Evolutionary conservation across 2,888 invertebrate genomes (phyloP).

Genomic region (Crossocerus cetratus): DNA sequence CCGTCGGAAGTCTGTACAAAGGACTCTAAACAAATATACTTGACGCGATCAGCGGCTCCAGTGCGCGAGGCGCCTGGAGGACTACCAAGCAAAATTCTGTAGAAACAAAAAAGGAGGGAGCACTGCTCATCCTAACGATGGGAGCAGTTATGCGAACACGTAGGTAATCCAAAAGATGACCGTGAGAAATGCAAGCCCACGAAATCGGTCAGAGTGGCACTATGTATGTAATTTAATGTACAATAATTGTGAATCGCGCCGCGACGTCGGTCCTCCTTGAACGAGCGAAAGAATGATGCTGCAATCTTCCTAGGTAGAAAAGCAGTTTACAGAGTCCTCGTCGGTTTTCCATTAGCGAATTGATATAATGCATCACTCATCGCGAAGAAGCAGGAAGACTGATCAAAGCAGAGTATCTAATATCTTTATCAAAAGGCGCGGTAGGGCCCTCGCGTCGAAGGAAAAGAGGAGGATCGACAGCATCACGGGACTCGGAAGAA

Average conservation of each 20-base stretch:
- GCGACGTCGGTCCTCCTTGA: constrained; percentile 25
- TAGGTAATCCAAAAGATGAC: background rate
- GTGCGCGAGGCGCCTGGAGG: constrained; percentile 35
- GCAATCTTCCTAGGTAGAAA: too few relatives aligned
- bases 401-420: background rate
- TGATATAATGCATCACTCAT: too few relatives aligned
- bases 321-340: too few relatives aligned
- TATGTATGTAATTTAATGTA: constrained; percentile 56
- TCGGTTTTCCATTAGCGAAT: too few relatives aligned
- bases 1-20: constrained; percentile 50
- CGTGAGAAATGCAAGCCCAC: constrained; percentile 14
- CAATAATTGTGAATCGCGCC: constrained; percentile 37
- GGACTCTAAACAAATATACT: constrained; percentile 61
- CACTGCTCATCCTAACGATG: background rate
- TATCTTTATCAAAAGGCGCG: background rate
- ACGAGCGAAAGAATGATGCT: background rate
- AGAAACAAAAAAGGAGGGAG: background rate
- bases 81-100: background rate
- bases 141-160: constrained; percentile 7
- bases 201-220: constrained; percentile 57
- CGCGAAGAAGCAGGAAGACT: background rate
- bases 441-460: background rate
- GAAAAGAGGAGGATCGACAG: constrained; percentile 18
- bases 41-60: constrained; percentile 31
- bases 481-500: background rate